Conservation (phyloP, 37 sponge, comb jelly and placozoan species). For the Chondrosia reniformis region DNA sequence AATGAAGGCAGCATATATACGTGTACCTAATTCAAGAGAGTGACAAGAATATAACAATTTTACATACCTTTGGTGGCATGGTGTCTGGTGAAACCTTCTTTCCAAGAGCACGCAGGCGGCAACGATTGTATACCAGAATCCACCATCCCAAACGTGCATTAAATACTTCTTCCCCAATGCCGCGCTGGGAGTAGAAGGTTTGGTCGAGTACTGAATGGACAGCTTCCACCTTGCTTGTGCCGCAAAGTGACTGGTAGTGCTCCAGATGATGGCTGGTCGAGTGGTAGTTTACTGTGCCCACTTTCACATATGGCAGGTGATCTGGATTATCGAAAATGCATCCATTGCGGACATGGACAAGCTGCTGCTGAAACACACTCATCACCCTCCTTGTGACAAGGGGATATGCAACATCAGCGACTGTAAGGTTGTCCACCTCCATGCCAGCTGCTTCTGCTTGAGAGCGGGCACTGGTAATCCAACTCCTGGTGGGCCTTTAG, state of each 20-base stretch:
- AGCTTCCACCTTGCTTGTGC: constrained; percentile 49
- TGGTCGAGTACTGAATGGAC: constrained; percentile 48
- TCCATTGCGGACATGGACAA: constrained; percentile 39
- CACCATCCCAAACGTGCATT: constrained; percentile 53
- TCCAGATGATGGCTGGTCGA: constrained; percentile 34
- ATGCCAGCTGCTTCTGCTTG: constrained; percentile 35
- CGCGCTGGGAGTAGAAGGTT: constrained; percentile 45
- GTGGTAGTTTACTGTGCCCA: constrained; percentile 46
- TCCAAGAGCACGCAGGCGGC: constrained; percentile 44
- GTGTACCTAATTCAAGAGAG: background rate
- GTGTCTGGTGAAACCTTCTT: constrained; percentile 49
- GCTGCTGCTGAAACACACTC: constrained; percentile 29
- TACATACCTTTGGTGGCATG: constrained; percentile 35
- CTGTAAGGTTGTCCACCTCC: constrained; percentile 28
- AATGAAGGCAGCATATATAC: background rate
- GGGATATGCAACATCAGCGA: constrained; percentile 28
- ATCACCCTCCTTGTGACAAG: constrained; percentile 28
- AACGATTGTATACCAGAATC: constrained; percentile 43
- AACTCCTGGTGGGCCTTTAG: constrained; percentile 34
- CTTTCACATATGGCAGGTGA: constrained; percentile 42
- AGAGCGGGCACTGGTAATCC: constrained; percentile 21
- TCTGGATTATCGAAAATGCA: constrained; percentile 46
- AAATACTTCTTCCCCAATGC: constrained; percentile 45
- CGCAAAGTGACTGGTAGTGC: constrained; percentile 43
- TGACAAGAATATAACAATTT: background rate